phyloP scores from a whole-genome alignment of 2,888 invertebrate genomes.

The Drosophila kambysellisi region DNA sequence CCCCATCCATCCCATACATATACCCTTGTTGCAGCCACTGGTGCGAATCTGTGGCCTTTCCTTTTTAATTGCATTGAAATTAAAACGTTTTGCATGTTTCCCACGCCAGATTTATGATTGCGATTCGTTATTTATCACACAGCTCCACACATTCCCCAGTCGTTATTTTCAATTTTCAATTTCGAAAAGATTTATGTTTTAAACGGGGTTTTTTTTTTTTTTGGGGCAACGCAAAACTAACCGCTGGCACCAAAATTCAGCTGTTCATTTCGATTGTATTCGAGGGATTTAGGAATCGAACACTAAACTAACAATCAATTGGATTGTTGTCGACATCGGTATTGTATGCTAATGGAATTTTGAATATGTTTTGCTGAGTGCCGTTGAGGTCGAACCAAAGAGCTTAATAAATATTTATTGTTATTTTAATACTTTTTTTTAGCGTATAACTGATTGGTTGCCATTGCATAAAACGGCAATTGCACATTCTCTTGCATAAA shows the following conservation, averaged over 20 bases:
- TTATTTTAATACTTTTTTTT: conserved; percentile 35
- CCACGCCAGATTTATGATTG: conserved; percentile 69
- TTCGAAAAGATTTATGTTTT: conserved; percentile 64
- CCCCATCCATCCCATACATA: neutral
- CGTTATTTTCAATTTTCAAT: conserved; percentile 65
- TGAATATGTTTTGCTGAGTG: conserved; percentile 61
- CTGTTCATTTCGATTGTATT: conserved; percentile 20
- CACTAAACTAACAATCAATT: conserved; percentile 60
- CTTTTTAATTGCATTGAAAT: conserved; percentile 73
- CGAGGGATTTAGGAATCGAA: conserved; percentile 20
- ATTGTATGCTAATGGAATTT: conserved; percentile 61
- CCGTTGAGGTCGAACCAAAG: conserved; percentile 9
- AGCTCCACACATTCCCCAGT: neutral
- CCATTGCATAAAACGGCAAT: neutral
- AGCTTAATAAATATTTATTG: conserved; percentile 75
- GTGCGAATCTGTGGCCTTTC: conserved; percentile 25
- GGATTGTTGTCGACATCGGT: conserved; percentile 63
- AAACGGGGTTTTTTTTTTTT: conserved; percentile 12
- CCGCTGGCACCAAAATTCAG: conserved; percentile 30
- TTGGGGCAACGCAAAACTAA: conserved; percentile 8
- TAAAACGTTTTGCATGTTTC: conserved; percentile 65
- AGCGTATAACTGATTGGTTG: conserved; percentile 2
- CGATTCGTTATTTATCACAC: conserved; percentile 74
- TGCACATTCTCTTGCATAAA: conserved; percentile 17
- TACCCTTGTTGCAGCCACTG: conserved; percentile 14